Percentiles rank a stretch among this genome's conserved stretches.
Evolutionary conservation across 1,140 invertebrate genomes (phyloP).

Genomic region (Pollicipes pollicipes): DNA sequence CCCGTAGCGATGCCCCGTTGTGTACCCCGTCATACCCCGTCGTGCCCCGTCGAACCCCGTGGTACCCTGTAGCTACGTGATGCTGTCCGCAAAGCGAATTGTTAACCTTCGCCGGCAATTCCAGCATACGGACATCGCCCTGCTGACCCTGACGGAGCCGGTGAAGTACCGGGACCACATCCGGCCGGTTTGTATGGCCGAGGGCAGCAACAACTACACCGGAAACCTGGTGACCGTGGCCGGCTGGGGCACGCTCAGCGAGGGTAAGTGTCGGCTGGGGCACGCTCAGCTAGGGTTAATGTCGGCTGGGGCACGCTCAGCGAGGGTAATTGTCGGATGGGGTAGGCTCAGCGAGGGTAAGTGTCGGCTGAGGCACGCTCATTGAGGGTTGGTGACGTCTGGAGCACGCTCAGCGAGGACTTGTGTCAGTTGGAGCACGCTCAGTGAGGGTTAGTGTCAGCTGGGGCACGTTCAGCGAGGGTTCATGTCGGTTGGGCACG

Average conservation of each 20-base stretch:
- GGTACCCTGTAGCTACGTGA: too few relatives aligned
- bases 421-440: conserved; percentile 17
- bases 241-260: conserved; percentile 15
- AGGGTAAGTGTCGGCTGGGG: too few relatives aligned
- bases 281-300: too few relatives aligned
- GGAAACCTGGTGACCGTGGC: conserved; percentile 13
- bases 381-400: conserved; percentile 8
- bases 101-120: too few relatives aligned
- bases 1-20: too few relatives aligned
- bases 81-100: too few relatives aligned
- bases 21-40: too few relatives aligned
- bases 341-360: too few relatives aligned
- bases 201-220: background rate
- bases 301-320: conserved; percentile 16
- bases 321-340: conserved; percentile 9
- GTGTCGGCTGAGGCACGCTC: conserved; percentile 16
- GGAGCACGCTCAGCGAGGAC: too few relatives aligned
- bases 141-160: conserved; percentile 11
- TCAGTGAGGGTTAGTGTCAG: conserved; percentile 9
- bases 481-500: too few relatives aligned
- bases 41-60: too few relatives aligned
- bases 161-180: conserved; percentile 7
- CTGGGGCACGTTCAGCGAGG: too few relatives aligned
- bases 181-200: conserved; percentile 12
- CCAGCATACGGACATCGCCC: conserved; percentile 17